Conservation (phyloP, 1,140 invertebrate genomes). For the Drosophila santomea region DNA sequence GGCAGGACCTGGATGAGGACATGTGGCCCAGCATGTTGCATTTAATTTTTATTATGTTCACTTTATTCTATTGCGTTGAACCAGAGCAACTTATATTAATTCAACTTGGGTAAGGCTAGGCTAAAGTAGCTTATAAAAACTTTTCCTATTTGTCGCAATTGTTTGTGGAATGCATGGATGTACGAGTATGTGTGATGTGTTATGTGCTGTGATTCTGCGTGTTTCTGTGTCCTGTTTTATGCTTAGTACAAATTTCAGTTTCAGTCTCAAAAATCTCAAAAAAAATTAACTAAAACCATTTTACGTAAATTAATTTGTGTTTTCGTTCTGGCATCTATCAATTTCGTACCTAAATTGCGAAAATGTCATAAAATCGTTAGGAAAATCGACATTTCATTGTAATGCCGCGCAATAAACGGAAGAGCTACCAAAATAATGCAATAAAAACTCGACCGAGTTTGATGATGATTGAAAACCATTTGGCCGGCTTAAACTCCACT, state of each 20-base stretch:
- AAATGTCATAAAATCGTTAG: conserved; percentile 58
- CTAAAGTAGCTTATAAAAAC: conserved; percentile 42
- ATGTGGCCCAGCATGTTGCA: conserved; percentile 57
- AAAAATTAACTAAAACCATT: conserved; percentile 73
- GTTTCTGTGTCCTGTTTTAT: conserved; percentile 44
- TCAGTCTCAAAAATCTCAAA: conserved; percentile 83
- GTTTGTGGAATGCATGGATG: conserved; percentile 45
- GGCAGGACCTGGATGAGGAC: conserved; percentile 8
- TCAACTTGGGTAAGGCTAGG: conserved; percentile 31
- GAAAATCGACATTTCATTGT: conserved; percentile 54
- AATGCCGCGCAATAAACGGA: conserved; percentile 31
- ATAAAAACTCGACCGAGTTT: conserved; percentile 46
- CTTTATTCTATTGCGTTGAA: conserved; percentile 69
- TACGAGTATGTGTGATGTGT: conserved; percentile 11
- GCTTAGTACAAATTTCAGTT: conserved; percentile 81
- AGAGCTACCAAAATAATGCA: conserved; percentile 45
- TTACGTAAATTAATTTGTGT: conserved; percentile 49
- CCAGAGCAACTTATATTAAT: conserved; percentile 65
- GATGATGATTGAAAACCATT: conserved; percentile 36
- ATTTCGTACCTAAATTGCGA: conserved; percentile 47
- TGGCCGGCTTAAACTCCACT: conserved; percentile 8
- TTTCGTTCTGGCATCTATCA: conserved; percentile 21
- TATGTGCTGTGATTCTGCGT: conserved; percentile 28
- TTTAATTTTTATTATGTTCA: conserved; percentile 72
- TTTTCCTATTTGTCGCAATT: conserved; percentile 23